Conservation (phyloP, 1,140 invertebrate species). For the Diorhabda carinulata region DNA sequence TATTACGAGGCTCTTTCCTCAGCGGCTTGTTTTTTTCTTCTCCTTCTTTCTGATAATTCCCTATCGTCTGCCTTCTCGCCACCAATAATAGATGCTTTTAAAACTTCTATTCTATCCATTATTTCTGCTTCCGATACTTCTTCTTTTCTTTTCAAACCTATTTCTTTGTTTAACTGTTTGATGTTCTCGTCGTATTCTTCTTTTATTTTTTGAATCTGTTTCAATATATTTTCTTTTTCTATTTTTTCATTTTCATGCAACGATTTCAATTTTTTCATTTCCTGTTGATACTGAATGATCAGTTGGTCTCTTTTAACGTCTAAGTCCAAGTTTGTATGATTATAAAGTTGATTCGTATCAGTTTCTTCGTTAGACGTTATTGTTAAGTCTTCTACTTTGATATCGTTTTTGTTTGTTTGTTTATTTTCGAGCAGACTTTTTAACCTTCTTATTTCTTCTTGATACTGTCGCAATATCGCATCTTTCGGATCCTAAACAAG, state of each 20-base stretch:
- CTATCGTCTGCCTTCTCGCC: conserved; percentile 73
- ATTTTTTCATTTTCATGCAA: conserved; percentile 50
- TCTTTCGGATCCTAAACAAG: conserved; percentile 75
- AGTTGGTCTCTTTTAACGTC: conserved; percentile 44
- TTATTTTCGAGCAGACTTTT: conserved; percentile 60
- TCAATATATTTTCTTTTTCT: conserved; percentile 49
- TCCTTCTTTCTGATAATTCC: conserved; percentile 65
- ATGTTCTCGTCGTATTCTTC: conserved; percentile 48
- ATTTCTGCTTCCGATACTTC: conserved; percentile 46
- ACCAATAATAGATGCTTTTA: conserved; percentile 74
- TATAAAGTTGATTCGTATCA: conserved; percentile 20
- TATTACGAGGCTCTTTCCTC: conserved; percentile 57
- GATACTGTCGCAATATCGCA: conserved; percentile 80
- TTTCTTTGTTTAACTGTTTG: conserved; percentile 40
- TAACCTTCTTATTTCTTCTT: conserved; percentile 78
- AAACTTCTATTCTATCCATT: conserved; percentile 51
- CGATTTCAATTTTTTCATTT: conserved; percentile 49
- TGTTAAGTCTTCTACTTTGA: conserved; percentile 37
- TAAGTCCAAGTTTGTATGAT: conserved; percentile 28
- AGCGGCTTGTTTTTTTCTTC: conserved; percentile 64
- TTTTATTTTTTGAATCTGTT: conserved; percentile 49
- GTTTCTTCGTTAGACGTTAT: conserved; percentile 23
- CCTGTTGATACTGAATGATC: conserved; percentile 48
- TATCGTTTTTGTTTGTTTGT: conserved; percentile 20
- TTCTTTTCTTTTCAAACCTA: conserved; percentile 35